Conservation (phyloP, 2,888 invertebrate genomes). For the Zygogramma bicolorata region DNA sequence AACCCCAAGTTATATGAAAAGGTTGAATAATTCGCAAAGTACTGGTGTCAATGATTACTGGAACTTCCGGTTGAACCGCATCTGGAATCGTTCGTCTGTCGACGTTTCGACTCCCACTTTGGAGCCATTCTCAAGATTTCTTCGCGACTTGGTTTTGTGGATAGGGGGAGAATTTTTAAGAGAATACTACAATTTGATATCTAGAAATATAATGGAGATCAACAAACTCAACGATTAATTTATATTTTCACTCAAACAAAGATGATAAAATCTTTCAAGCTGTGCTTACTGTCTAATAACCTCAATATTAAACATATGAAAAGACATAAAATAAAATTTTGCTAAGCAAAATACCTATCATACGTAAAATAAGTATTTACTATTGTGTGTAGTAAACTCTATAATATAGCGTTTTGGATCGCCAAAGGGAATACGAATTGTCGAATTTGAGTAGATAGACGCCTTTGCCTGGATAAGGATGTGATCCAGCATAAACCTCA, state of each 20-base stretch:
- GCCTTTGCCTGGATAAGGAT: slow-evolving; percentile 96
- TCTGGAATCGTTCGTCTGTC: too few relatives aligned
- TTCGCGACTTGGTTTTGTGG: too few relatives aligned
- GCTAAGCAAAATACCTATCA: neutral
- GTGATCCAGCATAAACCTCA: slow-evolving; percentile 98
- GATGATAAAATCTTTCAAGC: neutral
- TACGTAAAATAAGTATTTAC: slow-evolving; percentile 27
- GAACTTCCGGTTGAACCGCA: too few relatives aligned
- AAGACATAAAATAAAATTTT: neutral
- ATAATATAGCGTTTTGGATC: slow-evolving; percentile 98
- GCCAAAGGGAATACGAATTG: slow-evolving; percentile 98
- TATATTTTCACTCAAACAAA: neutral
- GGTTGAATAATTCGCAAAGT: too few relatives aligned
- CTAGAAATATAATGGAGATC: neutral
- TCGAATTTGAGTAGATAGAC: slow-evolving; percentile 99
- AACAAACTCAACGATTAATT: neutral
- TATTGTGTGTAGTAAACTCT: slow-evolving; percentile 94
- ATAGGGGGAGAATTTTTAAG: too few relatives aligned
- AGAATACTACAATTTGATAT: too few relatives aligned
- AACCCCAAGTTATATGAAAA: too few relatives aligned
- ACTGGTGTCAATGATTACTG: too few relatives aligned
- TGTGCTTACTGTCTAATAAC: neutral
- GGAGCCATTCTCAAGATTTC: too few relatives aligned
- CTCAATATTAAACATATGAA: neutral
- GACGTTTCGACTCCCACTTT: too few relatives aligned